Conservation (phyloP, 2,113 vertebrate species). For the Rousettus leschenaultii region DNA sequence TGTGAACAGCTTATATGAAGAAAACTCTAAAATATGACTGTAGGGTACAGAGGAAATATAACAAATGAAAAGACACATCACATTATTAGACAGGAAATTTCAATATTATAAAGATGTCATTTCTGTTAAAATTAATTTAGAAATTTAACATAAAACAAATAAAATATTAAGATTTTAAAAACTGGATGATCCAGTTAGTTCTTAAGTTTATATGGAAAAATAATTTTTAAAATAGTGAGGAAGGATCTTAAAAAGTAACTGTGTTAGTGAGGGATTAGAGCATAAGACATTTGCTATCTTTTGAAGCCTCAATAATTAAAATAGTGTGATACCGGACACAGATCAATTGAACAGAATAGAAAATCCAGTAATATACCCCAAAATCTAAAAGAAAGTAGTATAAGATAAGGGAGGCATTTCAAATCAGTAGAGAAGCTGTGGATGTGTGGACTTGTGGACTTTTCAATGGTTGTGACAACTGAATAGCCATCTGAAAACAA, state of each 20-base stretch:
- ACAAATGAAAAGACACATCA: neutral
- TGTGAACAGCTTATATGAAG: neutral
- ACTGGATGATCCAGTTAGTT: neutral
- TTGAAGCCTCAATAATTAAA: neutral
- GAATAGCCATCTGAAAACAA: neutral
- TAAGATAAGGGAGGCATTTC: neutral
- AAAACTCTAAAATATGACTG: neutral
- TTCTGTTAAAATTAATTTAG: neutral
- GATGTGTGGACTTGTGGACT: neutral
- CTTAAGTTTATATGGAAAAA: neutral
- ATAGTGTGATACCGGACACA: neutral
- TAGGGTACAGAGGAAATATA: neutral
- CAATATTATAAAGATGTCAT: neutral
- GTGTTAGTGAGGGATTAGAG: neutral
- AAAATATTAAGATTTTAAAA: neutral
- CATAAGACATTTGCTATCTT: neutral
- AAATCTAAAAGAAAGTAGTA: neutral
- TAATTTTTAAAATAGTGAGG: neutral
- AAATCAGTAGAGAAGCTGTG: neutral
- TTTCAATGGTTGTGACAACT: neutral
- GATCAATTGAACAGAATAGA: neutral
- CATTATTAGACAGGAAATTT: neutral
- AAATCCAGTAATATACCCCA: neutral
- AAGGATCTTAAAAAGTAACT: neutral
- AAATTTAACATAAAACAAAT: neutral